A percentile compares a stretch with the other conserved stretches of the same genome.
Evolutionary conservation across 2,888 invertebrate species (phyloP).

Genomic region (Drosophila nr. fundita): DNA sequence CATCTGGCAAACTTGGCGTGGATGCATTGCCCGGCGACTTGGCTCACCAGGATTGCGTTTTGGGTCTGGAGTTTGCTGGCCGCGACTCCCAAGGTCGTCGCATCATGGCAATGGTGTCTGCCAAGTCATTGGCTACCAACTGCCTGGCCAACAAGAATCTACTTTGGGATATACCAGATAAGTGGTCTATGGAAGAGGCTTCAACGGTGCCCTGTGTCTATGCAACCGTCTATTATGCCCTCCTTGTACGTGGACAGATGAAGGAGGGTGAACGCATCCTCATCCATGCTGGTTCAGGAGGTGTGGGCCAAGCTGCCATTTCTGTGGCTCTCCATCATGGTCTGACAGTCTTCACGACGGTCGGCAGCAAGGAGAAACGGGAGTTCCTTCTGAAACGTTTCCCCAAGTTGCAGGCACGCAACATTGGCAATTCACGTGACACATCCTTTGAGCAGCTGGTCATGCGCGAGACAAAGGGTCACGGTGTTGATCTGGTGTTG

Average conservation of each 20-base stretch:
- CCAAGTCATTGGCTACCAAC: slow-evolving; percentile 94
- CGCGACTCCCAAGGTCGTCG: slow-evolving; percentile 90
- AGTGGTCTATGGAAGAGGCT: slow-evolving; percentile 96
- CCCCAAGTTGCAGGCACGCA: slow-evolving; percentile 91
- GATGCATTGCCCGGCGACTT: slow-evolving; percentile 97
- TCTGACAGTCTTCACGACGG: slow-evolving; percentile 96
- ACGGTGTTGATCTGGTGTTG: slow-evolving; percentile 97
- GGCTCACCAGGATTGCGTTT: slow-evolving; percentile 94
- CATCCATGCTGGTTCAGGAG: slow-evolving; percentile 97
- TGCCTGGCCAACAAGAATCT: slow-evolving; percentile 93
- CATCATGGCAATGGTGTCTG: slow-evolving; percentile 97
- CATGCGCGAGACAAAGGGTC: slow-evolving; percentile 92
- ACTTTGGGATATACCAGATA: slow-evolving; percentile 94
- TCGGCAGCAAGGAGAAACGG: slow-evolving; percentile 94
- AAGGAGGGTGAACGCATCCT: slow-evolving; percentile 93
- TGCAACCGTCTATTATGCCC: slow-evolving; percentile 95
- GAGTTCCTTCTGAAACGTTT: slow-evolving; percentile 94
- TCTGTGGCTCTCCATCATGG: slow-evolving; percentile 95
- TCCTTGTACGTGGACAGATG: slow-evolving; percentile 95
- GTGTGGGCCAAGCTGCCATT: slow-evolving; percentile 98
- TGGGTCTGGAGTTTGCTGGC: slow-evolving; percentile 97
- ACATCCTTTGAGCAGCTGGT: slow-evolving; percentile 96
- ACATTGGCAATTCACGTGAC: slow-evolving; percentile 97
- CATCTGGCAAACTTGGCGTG: slow-evolving; percentile 97
- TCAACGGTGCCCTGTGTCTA: slow-evolving; percentile 97